Evolutionary conservation across 2,888 invertebrate species (phyloP).

Genomic region (Xestia rhomboidea): DNA sequence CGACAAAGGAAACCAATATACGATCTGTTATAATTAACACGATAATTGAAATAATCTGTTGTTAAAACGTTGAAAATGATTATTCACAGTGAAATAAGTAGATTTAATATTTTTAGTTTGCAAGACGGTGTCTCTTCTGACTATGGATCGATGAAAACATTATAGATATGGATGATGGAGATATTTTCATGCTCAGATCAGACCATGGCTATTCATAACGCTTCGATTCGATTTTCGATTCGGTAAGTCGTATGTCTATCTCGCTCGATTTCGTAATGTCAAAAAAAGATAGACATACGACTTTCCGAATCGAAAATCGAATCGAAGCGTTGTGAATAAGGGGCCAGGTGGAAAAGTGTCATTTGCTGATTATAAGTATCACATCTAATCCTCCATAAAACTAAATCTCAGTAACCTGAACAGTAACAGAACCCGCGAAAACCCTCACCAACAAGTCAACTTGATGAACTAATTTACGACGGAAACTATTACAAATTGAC

Average conservation of each 20-base stretch:
- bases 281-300: too few relatives aligned
- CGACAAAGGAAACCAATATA: slow-evolving; percentile 46
- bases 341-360: background rate
- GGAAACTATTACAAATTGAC: background rate
- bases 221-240: too few relatives aligned
- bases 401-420: background rate
- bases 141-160: background rate
- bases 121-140: background rate
- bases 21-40: slow-evolving; percentile 15
- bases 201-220: too few relatives aligned
- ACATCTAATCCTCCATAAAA: background rate
- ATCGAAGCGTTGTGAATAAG: too few relatives aligned
- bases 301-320: too few relatives aligned
- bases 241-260: too few relatives aligned
- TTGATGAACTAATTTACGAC: background rate
- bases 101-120: background rate
- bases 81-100: too few relatives aligned
- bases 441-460: background rate
- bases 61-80: background rate
- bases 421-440: background rate
- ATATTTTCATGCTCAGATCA: background rate
- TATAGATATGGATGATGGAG: background rate
- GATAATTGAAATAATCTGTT: slow-evolving; percentile 16
- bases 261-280: too few relatives aligned
- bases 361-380: background rate